These are phyloP conservation scores for Glaucopsyche alexis DNA, from an alignment of 2,888 invertebrate species.

Conservation along the genomic window DNA sequence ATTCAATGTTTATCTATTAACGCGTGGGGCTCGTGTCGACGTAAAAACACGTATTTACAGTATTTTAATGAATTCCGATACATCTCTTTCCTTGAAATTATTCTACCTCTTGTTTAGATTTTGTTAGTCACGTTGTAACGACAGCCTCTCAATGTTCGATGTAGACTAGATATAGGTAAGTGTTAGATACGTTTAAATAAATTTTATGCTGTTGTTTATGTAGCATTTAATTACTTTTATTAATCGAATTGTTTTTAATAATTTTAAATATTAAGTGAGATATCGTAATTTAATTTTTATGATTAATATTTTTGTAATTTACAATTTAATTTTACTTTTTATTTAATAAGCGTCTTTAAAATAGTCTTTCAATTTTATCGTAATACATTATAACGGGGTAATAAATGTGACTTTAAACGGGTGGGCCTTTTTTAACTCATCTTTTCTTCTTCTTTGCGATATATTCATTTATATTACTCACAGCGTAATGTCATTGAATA, in stretches of 20 bases:
- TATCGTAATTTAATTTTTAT: slow-evolving; percentile 8
- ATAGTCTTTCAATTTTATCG: slow-evolving; percentile 48
- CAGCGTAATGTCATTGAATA: neutral
- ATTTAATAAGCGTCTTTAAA: slow-evolving; percentile 39
- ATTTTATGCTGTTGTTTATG: slow-evolving; percentile 45
- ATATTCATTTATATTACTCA: neutral
- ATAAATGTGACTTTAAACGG: slow-evolving; percentile 75
- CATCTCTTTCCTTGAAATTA: slow-evolving; percentile 42
- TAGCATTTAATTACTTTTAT: slow-evolving; percentile 24
- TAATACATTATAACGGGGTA: slow-evolving; percentile 57
- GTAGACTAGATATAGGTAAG: slow-evolving; percentile 65
- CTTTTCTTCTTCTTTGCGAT: neutral
- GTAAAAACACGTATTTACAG: slow-evolving; percentile 28
- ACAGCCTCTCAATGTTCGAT: slow-evolving; percentile 61
- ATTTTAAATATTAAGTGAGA: slow-evolving; percentile 4
- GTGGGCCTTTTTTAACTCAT: slow-evolving; percentile 38
- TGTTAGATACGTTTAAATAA: slow-evolving; percentile 61
- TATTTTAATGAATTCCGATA: slow-evolving; percentile 29
- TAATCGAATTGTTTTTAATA: slow-evolving; percentile 11
- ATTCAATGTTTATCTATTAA: slow-evolving; percentile 61
- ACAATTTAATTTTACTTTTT: slow-evolving; percentile 41
- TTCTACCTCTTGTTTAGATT: slow-evolving; percentile 48
- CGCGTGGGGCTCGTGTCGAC: slow-evolving; percentile 49
- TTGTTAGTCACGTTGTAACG: slow-evolving; percentile 45
- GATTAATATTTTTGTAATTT: slow-evolving; percentile 16